A percentile compares a stretch with the other conserved stretches of the same genome.
Conservation (phyloP, 2,113 vertebrate genomes). For the Mustela nigripes region DNA sequence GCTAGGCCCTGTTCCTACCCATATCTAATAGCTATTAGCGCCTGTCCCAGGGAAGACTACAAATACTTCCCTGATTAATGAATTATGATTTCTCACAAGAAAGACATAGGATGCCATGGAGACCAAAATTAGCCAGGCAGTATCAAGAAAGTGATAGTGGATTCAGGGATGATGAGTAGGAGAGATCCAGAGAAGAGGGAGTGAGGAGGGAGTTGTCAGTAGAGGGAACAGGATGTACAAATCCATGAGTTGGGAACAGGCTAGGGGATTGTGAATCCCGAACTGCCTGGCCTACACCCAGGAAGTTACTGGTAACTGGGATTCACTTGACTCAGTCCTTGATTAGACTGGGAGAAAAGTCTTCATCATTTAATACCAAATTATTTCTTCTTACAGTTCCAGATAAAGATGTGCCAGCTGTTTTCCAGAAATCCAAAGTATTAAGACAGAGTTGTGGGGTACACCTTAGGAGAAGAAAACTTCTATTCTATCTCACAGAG, state of each 20-base stretch:
- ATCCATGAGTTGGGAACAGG: background rate
- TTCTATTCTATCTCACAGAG: background rate
- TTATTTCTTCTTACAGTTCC: constrained; percentile 35
- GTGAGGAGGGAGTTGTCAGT: background rate
- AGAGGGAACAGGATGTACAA: background rate
- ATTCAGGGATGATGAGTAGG: background rate
- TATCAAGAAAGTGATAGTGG: background rate
- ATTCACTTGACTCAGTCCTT: background rate
- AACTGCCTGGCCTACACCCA: background rate
- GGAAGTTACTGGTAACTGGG: background rate
- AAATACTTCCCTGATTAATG: background rate
- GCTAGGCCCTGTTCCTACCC: background rate
- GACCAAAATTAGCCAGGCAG: background rate
- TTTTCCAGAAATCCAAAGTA: constrained; percentile 18
- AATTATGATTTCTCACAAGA: background rate
- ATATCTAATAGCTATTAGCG: background rate
- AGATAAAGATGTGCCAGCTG: constrained; percentile 18
- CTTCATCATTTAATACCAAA: constrained; percentile 4
- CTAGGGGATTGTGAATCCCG: background rate
- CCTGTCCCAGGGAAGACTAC: background rate
- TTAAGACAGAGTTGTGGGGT: background rate
- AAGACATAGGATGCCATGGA: background rate
- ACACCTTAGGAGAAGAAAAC: background rate
- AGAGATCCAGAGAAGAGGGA: background rate
- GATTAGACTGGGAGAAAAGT: background rate